A percentile compares a stretch with the other conserved stretches of the same genome.
Evolutionary conservation across 2,888 invertebrate species (phyloP).

Genomic region (Monopis laevigella): DNA sequence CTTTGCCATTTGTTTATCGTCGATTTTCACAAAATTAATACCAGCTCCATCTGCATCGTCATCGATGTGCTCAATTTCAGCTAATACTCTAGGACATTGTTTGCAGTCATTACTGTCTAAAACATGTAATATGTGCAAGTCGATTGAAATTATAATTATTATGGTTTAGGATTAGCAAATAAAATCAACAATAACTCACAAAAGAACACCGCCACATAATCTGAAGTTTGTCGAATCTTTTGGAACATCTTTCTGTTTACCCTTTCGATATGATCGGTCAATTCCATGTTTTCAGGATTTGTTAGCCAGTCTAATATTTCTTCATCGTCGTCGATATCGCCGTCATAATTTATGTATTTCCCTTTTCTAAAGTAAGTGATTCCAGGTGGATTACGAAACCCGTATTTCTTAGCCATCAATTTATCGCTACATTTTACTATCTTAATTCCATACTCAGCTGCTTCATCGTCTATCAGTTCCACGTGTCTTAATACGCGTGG

Average conservation of each 20-base stretch:
- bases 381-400: constrained; percentile 88
- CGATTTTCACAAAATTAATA: constrained; percentile 92
- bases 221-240: constrained; percentile 87
- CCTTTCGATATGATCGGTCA: constrained; percentile 91
- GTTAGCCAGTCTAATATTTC: constrained; percentile 93
- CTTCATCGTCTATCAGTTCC: constrained; percentile 92
- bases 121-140: constrained; percentile 64
- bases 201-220: constrained; percentile 92
- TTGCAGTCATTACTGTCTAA: constrained; percentile 95
- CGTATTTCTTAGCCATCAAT: constrained; percentile 94
- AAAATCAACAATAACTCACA: constrained; percentile 71
- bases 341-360: constrained; percentile 91
- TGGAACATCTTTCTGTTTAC: constrained; percentile 94
- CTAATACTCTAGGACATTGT: constrained; percentile 87
- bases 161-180: constrained; percentile 10
- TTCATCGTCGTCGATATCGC: constrained; percentile 92
- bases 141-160: constrained; percentile 32
- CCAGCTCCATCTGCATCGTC: constrained; percentile 91
- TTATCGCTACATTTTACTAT: constrained; percentile 88
- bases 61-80: constrained; percentile 92
- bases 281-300: constrained; percentile 93
- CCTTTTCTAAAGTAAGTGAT: constrained; percentile 90
- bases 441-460: constrained; percentile 90
- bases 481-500: constrained; percentile 84
- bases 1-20: constrained; percentile 87